Conservation (phyloP, 2,888 invertebrate genomes). For the Torymus texanus region DNA sequence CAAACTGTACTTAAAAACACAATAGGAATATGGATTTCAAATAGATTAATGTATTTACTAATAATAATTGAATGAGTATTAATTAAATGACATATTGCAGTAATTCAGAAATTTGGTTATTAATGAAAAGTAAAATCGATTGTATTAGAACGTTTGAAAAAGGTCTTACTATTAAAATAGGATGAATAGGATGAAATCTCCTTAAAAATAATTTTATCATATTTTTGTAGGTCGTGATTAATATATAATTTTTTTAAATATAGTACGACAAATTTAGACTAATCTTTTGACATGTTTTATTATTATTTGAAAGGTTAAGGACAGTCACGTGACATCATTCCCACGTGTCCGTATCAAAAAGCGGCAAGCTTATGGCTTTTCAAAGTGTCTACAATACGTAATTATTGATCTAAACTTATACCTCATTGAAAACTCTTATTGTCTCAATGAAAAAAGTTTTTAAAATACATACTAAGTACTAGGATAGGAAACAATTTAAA, state of each 20-base stretch:
- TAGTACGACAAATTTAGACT: slow-evolving; percentile 24
- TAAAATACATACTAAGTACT: too few species aligned
- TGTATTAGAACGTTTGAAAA: too few species aligned
- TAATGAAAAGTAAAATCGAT: slow-evolving; percentile 1
- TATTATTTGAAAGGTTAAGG: slow-evolving; percentile 43
- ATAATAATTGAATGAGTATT: slow-evolving; percentile 2
- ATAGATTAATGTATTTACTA: neutral
- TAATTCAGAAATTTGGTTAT: slow-evolving; percentile 13
- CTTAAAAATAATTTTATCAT: slow-evolving; percentile 41
- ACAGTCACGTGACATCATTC: slow-evolving; percentile 25
- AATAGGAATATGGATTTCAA: slow-evolving; percentile 5
- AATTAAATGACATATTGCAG: neutral
- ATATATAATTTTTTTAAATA: slow-evolving; percentile 2
- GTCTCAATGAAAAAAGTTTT: neutral
- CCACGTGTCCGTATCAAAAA: neutral
- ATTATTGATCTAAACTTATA: neutral
- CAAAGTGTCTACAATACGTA: neutral
- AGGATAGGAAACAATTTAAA: slow-evolving; percentile 1
- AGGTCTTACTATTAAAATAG: slow-evolving; percentile 44
- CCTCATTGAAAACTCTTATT: neutral
- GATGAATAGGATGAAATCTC: slow-evolving; percentile 42
- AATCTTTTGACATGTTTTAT: slow-evolving; percentile 29
- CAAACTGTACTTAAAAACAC: slow-evolving; percentile 61
- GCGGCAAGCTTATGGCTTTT: slow-evolving; percentile 1
- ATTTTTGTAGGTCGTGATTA: slow-evolving; percentile 42